A percentile compares a stretch with the other conserved stretches of the same genome.
These are phyloP conservation scores for Triplophysa bombifrons DNA, from an alignment of 2,797 vertebrate species.

Conservation along the genomic window DNA sequence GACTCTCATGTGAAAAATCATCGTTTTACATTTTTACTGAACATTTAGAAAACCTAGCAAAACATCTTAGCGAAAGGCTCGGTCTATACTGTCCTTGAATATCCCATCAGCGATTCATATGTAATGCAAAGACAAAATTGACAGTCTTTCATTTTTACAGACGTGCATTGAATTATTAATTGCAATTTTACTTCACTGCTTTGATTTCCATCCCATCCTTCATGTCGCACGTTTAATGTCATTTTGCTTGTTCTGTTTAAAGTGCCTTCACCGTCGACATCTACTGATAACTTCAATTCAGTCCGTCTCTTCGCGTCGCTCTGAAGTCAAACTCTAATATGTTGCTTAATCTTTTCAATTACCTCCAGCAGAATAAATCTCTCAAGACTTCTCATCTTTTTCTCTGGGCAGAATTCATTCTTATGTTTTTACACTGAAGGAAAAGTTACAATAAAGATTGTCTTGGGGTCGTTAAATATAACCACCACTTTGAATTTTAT, in stretches of 20 bases:
- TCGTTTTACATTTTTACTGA: too few relatives aligned
- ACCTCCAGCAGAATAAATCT: conserved; percentile 4
- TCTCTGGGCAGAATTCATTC: background rate
- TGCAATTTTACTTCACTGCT: background rate
- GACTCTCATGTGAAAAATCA: too few relatives aligned
- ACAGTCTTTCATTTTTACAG: background rate
- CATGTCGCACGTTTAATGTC: conserved; percentile 21
- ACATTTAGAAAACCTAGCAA: too few relatives aligned
- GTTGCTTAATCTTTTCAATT: conserved; percentile 34
- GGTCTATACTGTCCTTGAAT: background rate
- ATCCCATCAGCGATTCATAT: background rate
- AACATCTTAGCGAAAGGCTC: background rate
- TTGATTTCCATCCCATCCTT: conserved; percentile 1
- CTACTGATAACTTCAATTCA: conserved; percentile 27
- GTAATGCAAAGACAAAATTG: background rate
- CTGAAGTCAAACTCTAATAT: background rate
- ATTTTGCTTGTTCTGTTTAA: conserved; percentile 28
- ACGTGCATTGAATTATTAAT: conserved; percentile 2
- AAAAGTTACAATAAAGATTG: conserved; percentile 7
- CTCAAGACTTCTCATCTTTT: background rate
- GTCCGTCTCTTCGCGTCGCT: conserved; percentile 2
- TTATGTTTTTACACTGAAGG: conserved; percentile 5
- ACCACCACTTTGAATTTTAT: background rate
- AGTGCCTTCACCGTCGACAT: conserved; percentile 1
- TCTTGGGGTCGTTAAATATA: background rate